Base-by-base conservation (phyloP, 2,888 invertebrate species). In the Liopterus haemorrhoidalis region DNA sequence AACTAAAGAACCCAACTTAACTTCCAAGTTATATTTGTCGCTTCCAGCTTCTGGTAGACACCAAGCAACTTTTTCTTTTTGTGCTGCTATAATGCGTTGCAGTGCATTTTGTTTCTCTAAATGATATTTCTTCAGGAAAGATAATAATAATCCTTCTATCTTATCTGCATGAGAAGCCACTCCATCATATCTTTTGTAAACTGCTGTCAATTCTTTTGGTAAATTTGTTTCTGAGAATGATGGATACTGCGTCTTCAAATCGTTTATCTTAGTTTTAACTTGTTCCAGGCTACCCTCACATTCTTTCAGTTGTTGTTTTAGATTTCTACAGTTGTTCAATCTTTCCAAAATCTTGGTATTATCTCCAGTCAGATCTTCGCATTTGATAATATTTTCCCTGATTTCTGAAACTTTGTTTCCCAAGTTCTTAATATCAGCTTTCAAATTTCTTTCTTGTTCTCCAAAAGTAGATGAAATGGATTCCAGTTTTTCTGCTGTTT, bases 11-110 rank as follows among this genome's bases (percentile, higher is more conserved):
- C 85, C 81, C 57, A 85, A 76, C 69, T 95, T 95, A 0, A 92
- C 89, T 71, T 94, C 91, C 19, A 94, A 73, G 62, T 91, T 92
- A 63, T 93, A 94, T 63, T 85, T 85, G 61, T 95, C 94, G 59
- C 89, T 91, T 21, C 83, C 81, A 1, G 84, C 78, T 61, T 94
- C 93, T 0, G 91, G 89, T 59, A 83, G 78, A 64, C 94, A 95
- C 92, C 94, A 94, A 9, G 81, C 75, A 1, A 91, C 81, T 67
- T 94, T 94, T 60, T 95, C 94, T 50, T 84, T 83, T 52, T 87
- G 81, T 1, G 85, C 82, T 38, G 79, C 75, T 6, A 94, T 76
- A 61, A 88, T 81, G 55, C 91, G 78, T 57, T 88, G 85, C 24
- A 92, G 73, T 61, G 85, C 84, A 33, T 79, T 80, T 44, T 88